Base-by-base conservation (phyloP, 2,797 vertebrate species). In the Centroberyx gerrardi region DNA sequence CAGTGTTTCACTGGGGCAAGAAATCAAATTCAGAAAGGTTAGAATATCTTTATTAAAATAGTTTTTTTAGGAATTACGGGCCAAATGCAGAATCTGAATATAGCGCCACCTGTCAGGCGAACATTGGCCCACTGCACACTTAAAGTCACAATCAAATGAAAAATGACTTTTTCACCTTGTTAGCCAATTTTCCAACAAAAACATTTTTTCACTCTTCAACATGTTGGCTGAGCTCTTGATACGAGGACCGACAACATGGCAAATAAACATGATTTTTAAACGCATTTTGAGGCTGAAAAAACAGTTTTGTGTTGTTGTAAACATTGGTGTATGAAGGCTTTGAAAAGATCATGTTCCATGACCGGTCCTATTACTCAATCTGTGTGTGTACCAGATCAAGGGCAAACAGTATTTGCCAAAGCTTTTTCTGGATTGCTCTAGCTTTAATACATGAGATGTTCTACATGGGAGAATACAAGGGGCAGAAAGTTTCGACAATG, bases 1-100 rank as follows among this genome's bases (percentile, higher is more conserved):
- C 60, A 68, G 51, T 15, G 75, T 59, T 74, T 51, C 65, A 60
- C 31, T 59, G 10, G 71, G 10, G 63, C 51, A 65, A 58, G 59
- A 84, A 54, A 74, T 27, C 65, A n/a, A 9, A 31, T 68, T 71
- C 28, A 55, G 27, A 55, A 49, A 15, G 4, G 14, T 49, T 49
- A 4, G 17, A 49, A 49, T 18, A 27, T 4, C 10, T 55, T 29
- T 1, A 55, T 55, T 14, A 13, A 46, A 29, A 13, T 2, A 4
- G 10, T 44, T 22, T 15, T 46, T 8, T 48, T 3, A 13, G 56
- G 17, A 38, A 38, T 2, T 12, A 18, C 18, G 15, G 49, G 2
- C 2, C 10, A 56, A 56, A 18, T 0, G 28, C 55, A 15, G 6
- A n/a, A 49, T 49, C 17, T 17, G 13, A 49, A 8, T 5, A 2